Evolutionary conservation across 2,113 vertebrate species (phyloP).

Genomic region (Motacilla alba): DNA sequence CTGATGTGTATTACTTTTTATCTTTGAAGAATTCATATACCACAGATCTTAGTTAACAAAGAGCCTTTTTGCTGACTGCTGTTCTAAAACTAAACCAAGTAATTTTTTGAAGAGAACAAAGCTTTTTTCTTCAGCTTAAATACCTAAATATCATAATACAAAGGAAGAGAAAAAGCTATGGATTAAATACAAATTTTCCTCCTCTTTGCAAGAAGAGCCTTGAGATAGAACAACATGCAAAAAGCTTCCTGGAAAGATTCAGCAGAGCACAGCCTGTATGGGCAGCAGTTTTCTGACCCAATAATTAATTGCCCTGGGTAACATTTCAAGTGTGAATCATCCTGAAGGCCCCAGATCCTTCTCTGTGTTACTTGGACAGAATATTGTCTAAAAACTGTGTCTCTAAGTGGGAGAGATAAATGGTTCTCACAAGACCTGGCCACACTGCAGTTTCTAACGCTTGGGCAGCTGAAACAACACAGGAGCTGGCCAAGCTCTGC

Average conservation of each 20-base stretch:
- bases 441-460: neutral
- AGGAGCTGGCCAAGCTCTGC: neutral
- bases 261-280: accelerated
- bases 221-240: neutral
- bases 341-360: neutral
- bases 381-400: neutral
- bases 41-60: neutral
- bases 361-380: neutral
- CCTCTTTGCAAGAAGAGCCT: neutral
- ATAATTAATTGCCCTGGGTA: neutral
- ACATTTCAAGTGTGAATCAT: neutral
- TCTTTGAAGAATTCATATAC: neutral
- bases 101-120: neutral
- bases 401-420: neutral
- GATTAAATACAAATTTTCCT: neutral
- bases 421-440: neutral
- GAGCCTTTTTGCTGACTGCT: neutral
- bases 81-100: neutral
- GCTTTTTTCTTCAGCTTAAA: neutral
- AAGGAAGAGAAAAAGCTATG: neutral
- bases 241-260: neutral
- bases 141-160: neutral
- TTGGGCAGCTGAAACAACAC: neutral
- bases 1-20: neutral
- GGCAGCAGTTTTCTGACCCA: neutral